These are phyloP conservation scores for Acanthisitta chloris DNA, from an alignment of 2,113 vertebrate genomes.

Conservation along the genomic window DNA sequence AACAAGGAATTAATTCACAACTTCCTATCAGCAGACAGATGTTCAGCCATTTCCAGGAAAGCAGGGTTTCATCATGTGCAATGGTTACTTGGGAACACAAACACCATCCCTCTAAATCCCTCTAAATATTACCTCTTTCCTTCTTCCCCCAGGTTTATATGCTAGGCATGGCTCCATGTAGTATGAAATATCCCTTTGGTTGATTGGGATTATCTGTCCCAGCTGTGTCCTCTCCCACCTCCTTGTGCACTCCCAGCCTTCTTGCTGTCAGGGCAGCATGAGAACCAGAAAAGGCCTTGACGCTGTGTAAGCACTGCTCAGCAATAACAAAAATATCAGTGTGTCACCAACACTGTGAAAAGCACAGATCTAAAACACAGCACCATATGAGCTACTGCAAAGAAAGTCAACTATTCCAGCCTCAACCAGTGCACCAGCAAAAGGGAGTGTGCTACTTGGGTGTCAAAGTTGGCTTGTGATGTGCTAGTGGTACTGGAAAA, in stretches of 20 bases:
- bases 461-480: background rate
- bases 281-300: background rate
- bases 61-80: background rate
- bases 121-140: background rate
- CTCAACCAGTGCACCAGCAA: background rate
- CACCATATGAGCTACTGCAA: background rate
- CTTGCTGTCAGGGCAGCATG: rapidly evolving
- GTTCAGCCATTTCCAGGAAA: background rate
- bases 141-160: background rate
- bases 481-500: background rate
- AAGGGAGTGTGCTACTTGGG: rapidly evolving
- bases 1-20: background rate
- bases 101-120: background rate
- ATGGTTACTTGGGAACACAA: background rate
- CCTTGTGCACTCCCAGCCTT: background rate
- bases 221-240: background rate
- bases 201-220: background rate
- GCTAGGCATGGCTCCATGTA: background rate
- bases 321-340: background rate
- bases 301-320: background rate
- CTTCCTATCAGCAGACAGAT: background rate
- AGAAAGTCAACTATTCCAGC: background rate
- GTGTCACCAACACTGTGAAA: background rate
- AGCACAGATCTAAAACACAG: background rate
- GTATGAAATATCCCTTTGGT: background rate